Conservation (phyloP, 2,888 invertebrate species). For the Netelia inedita region DNA sequence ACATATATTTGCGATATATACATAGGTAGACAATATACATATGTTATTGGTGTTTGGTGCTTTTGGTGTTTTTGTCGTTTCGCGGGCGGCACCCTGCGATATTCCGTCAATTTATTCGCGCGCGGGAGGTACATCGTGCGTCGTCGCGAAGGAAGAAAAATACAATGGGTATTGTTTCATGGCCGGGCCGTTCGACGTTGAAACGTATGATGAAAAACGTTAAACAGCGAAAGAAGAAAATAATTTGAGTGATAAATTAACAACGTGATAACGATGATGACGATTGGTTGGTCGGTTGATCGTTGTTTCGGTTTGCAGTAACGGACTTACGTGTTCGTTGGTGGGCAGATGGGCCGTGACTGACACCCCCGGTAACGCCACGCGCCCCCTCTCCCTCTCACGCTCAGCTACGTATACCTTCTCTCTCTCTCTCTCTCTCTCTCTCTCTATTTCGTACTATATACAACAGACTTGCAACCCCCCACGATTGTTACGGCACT, state of each 20-base stretch:
- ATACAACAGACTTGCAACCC: conserved; percentile 66
- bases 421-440: neutral
- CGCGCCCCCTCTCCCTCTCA: conserved; percentile 78
- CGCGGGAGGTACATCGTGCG: conserved; percentile 28
- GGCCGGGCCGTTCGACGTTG: conserved; percentile 48
- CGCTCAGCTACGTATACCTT: neutral
- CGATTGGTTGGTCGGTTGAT: conserved; percentile 51
- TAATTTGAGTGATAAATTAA: neutral
- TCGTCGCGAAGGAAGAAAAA: conserved; percentile 33
- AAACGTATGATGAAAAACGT: neutral
- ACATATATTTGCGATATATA: neutral
- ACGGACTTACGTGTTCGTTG: conserved; percentile 84
- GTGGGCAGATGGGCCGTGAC: conserved; percentile 84
- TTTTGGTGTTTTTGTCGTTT: conserved; percentile 31
- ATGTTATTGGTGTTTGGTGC: too few species aligned
- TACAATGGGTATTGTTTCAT: conserved; percentile 32
- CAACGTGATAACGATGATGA: conserved; percentile 20
- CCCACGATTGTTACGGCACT: conserved; percentile 76
- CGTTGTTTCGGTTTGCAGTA: conserved; percentile 56
- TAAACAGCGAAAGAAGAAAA: neutral
- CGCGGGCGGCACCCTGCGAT: conserved; percentile 54
- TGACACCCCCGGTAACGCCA: conserved; percentile 83
- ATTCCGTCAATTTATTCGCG: conserved; percentile 58
- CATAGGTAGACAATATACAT: neutral
- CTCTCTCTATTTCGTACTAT: conserved; percentile 61